phyloP scores from a whole-genome alignment of 2,888 invertebrate genomes.

The Amorpha juglandis region DNA sequence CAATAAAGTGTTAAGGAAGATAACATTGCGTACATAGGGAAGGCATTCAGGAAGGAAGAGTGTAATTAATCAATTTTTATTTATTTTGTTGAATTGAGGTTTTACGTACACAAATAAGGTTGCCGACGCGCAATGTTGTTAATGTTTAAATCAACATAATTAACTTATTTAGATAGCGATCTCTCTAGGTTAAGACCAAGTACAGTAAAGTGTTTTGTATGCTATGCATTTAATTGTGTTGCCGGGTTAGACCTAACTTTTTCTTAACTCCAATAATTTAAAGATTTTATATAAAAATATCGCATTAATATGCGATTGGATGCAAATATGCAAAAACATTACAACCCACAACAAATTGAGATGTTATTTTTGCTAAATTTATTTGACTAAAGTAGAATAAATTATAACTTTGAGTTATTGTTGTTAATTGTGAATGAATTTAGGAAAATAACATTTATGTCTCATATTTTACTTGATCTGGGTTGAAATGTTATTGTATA shows the following conservation, averaged over 20 bases:
- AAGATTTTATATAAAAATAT: not conserved
- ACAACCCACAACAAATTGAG: too few species aligned
- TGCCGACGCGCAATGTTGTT: slow-evolving; percentile 53
- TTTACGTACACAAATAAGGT: slow-evolving; percentile 54
- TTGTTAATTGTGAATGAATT: too few species aligned
- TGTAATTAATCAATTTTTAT: slow-evolving; percentile 47
- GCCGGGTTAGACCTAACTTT: slow-evolving; percentile 34
- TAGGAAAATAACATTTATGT: too few species aligned
- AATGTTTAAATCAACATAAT: slow-evolving; percentile 56
- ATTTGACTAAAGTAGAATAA: too few species aligned
- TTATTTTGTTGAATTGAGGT: slow-evolving; percentile 45
- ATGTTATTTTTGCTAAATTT: too few species aligned
- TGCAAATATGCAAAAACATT: too few species aligned
- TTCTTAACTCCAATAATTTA: not conserved
- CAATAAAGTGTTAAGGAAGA: slow-evolving; percentile 5
- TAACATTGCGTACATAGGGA: slow-evolving; percentile 10
- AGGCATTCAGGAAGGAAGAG: slow-evolving; percentile 45
- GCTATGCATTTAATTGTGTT: slow-evolving; percentile 40
- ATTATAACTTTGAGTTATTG: too few species aligned
- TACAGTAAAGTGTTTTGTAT: slow-evolving; percentile 52
- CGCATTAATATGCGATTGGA: too few species aligned
- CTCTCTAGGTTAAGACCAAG: slow-evolving; percentile 77
- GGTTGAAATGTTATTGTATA: too few species aligned
- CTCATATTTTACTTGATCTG: too few species aligned
- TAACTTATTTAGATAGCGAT: slow-evolving; percentile 62